These are phyloP conservation scores for Hemaris fuciformis DNA, from an alignment of 2,888 invertebrate genomes.

Conservation along the genomic window DNA sequence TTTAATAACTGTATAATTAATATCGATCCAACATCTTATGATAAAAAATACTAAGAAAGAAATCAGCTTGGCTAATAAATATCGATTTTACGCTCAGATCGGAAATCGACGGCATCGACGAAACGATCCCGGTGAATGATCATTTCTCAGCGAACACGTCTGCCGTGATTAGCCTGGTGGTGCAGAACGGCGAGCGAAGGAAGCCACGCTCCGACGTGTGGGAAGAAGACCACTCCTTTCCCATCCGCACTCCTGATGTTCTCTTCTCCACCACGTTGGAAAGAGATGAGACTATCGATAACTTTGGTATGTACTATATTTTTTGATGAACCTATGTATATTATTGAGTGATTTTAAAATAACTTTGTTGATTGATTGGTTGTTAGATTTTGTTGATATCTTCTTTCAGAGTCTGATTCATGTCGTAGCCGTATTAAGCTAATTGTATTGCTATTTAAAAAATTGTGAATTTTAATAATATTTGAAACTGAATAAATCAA, in stretches of 20 bases:
- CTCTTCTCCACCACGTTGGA: slow-evolving; percentile 90
- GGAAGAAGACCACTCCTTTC: slow-evolving; percentile 84
- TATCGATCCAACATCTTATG: too few relatives aligned
- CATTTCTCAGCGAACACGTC: slow-evolving; percentile 87
- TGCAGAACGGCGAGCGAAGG: slow-evolving; percentile 85
- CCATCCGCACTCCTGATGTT: slow-evolving; percentile 71
- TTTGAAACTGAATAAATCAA: too few relatives aligned
- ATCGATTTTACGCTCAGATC: slow-evolving; percentile 59
- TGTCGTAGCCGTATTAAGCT: too few relatives aligned
- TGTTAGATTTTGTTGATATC: neutral
- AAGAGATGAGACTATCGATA: slow-evolving; percentile 91
- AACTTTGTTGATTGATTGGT: neutral
- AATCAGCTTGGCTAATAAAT: neutral
- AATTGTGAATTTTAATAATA: too few relatives aligned
- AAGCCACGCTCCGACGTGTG: slow-evolving; percentile 88
- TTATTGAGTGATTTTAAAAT: neutral
- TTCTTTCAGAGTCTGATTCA: too few relatives aligned
- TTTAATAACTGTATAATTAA: too few relatives aligned
- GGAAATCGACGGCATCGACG: slow-evolving; percentile 91
- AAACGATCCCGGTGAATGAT: slow-evolving; percentile 81
- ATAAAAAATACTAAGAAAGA: neutral
- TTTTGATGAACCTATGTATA: slow-evolving; percentile 17
- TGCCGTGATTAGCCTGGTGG: slow-evolving; percentile 86
- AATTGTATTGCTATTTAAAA: too few relatives aligned
- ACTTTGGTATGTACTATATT: slow-evolving; percentile 86